These are phyloP conservation scores for Strigamia crassipes DNA, from an alignment of 2,888 invertebrate genomes.

Conservation along the genomic window DNA sequence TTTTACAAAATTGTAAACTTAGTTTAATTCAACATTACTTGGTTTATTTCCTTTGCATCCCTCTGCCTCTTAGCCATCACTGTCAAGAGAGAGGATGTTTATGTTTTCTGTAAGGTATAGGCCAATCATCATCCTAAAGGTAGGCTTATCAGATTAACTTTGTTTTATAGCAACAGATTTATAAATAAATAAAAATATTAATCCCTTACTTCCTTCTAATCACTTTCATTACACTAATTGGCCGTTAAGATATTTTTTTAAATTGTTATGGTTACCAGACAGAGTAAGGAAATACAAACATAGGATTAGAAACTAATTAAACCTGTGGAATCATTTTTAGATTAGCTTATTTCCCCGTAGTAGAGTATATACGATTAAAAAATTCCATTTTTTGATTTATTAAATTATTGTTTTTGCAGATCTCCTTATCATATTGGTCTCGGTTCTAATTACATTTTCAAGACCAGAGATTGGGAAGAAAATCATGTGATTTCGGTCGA, in stretches of 20 bases:
- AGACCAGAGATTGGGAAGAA: not conserved
- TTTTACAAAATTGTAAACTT: no score
- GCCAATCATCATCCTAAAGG: not conserved
- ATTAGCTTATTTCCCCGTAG: not conserved
- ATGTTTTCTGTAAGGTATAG: constrained; percentile 1
- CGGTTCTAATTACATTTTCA: not conserved
- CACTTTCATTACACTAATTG: not conserved
- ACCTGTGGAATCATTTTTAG: not conserved
- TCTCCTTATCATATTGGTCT: constrained; percentile 9
- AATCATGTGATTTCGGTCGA: not conserved
- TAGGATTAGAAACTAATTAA: no score
- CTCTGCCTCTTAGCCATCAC: constrained; percentile 22
- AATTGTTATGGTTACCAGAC: not conserved
- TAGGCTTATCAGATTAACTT: not conserved
- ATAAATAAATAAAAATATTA: not conserved
- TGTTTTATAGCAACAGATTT: not conserved
- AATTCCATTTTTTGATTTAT: not conserved
- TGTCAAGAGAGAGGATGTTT: not conserved
- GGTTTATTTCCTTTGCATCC: not conserved
- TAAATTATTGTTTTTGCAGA: not conserved
- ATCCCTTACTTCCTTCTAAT: not conserved
- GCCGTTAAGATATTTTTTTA: not conserved
- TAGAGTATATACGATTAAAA: no score
- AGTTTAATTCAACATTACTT: not conserved
- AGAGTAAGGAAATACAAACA: not conserved